phyloP scores from a whole-genome alignment of 2,797 vertebrate species.

The Catamblyrhynchus diadema region DNA sequence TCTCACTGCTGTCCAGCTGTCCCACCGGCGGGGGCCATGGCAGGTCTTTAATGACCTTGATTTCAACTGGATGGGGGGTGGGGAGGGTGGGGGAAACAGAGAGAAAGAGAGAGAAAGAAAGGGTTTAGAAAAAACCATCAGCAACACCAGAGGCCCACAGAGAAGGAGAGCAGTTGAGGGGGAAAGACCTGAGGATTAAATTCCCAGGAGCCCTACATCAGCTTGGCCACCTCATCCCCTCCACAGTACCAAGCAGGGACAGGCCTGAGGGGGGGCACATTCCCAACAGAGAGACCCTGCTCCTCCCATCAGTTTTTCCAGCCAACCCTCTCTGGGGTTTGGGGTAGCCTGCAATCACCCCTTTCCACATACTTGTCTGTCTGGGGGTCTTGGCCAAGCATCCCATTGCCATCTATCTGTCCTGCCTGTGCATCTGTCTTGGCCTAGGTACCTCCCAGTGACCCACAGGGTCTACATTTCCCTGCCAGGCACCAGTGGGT shows the following conservation, averaged over 20 bases:
- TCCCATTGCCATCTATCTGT: neutral
- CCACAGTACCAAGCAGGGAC: neutral
- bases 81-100: neutral
- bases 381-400: accelerated
- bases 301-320: neutral
- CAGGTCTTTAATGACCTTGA: constrained; percentile 99
- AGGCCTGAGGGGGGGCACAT: neutral
- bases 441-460: neutral
- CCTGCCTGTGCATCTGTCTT: neutral
- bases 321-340: neutral
- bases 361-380: accelerated
- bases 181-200: neutral
- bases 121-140: constrained; percentile 44
- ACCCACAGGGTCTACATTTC: neutral
- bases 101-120: constrained; percentile 58
- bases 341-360: neutral
- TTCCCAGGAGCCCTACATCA: neutral
- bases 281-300: neutral
- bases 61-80: constrained; percentile 88
- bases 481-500: neutral
- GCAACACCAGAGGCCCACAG: constrained; percentile 21
- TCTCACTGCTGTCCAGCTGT: constrained; percentile 89
- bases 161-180: neutral
- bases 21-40: constrained; percentile 98
- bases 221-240: neutral